phyloP scores from a whole-genome alignment of 2,797 vertebrate genomes.

The Xenentodon cancila region DNA sequence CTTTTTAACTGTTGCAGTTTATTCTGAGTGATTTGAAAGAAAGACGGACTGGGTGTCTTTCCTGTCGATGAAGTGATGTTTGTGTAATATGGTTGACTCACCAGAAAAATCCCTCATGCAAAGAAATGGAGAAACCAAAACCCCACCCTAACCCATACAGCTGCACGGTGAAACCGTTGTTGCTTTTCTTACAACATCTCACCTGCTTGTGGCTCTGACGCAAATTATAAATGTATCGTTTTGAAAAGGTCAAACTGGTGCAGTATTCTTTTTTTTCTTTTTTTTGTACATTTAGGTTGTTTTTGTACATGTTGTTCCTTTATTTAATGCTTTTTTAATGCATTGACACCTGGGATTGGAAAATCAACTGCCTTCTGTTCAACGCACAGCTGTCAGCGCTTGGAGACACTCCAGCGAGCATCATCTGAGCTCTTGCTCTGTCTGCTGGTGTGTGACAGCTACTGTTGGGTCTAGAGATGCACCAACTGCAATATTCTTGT shows the following conservation, averaged over 20 bases:
- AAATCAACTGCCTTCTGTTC: background rate
- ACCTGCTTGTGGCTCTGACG: constrained; percentile 13
- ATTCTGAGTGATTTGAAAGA: background rate
- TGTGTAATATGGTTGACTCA: constrained; percentile 54
- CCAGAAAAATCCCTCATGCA: constrained; percentile 51
- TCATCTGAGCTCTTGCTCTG: background rate
- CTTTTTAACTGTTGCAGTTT: background rate
- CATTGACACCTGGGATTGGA: background rate
- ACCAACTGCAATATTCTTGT: too few relatives aligned
- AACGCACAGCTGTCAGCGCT: constrained; percentile 34
- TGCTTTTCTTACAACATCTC: constrained; percentile 32
- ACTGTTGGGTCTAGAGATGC: too few relatives aligned
- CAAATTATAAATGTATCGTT: background rate
- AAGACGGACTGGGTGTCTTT: background rate
- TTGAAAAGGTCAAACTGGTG: background rate
- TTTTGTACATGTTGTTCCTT: too few relatives aligned
- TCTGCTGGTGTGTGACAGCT: too few relatives aligned
- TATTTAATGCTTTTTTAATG: background rate
- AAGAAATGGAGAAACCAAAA: constrained; percentile 15
- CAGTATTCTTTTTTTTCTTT: too few relatives aligned
- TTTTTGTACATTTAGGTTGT: constrained; percentile 4
- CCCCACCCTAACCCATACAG: constrained; percentile 48
- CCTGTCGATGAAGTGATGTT: constrained; percentile 20
- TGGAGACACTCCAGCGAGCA: constrained; percentile 9
- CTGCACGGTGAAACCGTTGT: constrained; percentile 63